These are phyloP conservation scores for Andricus quercusramuli DNA, from an alignment of 2,888 invertebrate genomes.

Conservation along the genomic window DNA sequence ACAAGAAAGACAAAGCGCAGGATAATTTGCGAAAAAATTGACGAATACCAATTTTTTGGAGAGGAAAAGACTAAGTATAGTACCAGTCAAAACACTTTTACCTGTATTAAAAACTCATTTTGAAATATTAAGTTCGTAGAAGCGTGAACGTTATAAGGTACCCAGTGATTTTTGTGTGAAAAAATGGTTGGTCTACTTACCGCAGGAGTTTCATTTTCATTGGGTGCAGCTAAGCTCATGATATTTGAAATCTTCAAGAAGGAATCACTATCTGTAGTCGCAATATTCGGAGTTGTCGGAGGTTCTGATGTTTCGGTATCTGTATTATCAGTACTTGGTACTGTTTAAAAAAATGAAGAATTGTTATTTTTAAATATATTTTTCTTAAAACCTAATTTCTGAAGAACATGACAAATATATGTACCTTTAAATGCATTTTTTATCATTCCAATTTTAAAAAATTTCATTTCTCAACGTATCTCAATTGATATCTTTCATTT, in stretches of 20 bases:
- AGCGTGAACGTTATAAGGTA: too few species aligned
- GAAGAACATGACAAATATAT: too few species aligned
- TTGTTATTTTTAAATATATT: neutral
- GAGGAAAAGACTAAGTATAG: neutral
- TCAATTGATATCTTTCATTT: too few species aligned
- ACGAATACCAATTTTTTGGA: neutral
- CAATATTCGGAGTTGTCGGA: slow-evolving; percentile 35
- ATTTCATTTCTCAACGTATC: too few species aligned
- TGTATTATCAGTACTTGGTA: slow-evolving; percentile 43
- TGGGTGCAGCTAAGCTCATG: slow-evolving; percentile 79
- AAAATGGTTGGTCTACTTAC: slow-evolving; percentile 54
- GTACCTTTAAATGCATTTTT: too few species aligned
- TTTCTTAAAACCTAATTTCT: too few species aligned
- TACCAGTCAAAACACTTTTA: neutral
- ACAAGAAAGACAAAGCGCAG: neutral
- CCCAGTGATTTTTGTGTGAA: neutral
- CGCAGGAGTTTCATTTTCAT: slow-evolving; percentile 56
- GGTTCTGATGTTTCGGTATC: slow-evolving; percentile 35
- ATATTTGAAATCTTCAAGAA: slow-evolving; percentile 80
- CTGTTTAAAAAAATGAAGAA: neutral
- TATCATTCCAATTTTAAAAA: too few species aligned
- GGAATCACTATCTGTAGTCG: slow-evolving; percentile 57
- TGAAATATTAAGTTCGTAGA: neutral
- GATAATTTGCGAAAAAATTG: too few species aligned
- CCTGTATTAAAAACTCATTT: neutral